Percentiles rank a stretch among this genome's conserved stretches.
phyloP scores from a whole-genome alignment of 1,140 invertebrate species.

The Pinna nobilis region DNA sequence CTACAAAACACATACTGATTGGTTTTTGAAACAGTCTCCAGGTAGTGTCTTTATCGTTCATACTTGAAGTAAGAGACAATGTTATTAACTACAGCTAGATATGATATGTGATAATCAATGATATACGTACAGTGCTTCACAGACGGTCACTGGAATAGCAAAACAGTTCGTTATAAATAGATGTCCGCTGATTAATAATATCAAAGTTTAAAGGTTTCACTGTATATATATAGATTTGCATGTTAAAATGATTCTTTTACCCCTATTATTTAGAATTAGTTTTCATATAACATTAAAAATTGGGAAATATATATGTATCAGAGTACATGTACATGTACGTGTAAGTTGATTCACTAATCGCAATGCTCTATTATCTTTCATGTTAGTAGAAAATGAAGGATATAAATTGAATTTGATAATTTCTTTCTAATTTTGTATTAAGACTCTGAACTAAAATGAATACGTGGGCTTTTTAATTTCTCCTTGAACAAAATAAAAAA shows the following conservation, averaged over 20 bases:
- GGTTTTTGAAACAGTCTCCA: constrained; percentile 53
- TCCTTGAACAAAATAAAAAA: not conserved
- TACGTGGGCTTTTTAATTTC: not conserved
- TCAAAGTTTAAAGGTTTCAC: not conserved
- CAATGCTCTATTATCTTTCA: not conserved
- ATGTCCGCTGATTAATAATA: not conserved
- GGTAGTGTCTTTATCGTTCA: too few relatives aligned
- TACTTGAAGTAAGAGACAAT: not conserved
- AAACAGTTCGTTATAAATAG: not conserved
- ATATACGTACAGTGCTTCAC: not conserved
- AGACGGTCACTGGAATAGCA: not conserved
- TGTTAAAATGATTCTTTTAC: too few relatives aligned
- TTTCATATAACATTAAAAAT: too few relatives aligned
- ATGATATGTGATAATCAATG: not conserved
- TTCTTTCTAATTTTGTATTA: not conserved
- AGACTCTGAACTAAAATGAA: not conserved
- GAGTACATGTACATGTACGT: not conserved
- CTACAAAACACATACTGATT: constrained; percentile 49
- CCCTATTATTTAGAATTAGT: too few relatives aligned
- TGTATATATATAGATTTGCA: not conserved
- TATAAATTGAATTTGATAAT: not conserved
- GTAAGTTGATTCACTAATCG: not conserved
- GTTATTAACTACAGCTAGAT: not conserved
- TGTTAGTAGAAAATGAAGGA: not conserved
- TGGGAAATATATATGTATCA: too few relatives aligned